Base-by-base conservation (phyloP, 2,113 vertebrate species). In the Paramisgurnus dabryanus region DNA sequence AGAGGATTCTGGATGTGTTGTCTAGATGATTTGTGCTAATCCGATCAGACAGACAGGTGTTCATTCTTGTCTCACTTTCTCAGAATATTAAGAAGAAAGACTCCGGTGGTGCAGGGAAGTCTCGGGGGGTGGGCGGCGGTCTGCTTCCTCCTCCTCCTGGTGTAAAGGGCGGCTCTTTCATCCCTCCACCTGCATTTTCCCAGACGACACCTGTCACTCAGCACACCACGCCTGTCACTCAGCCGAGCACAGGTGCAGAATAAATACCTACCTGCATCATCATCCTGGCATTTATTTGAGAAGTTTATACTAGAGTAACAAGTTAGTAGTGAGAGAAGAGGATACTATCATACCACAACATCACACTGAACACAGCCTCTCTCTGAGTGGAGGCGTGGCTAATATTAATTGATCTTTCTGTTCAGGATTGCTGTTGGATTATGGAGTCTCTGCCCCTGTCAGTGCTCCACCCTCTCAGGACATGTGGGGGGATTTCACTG, bases 31-130 rank as follows among this genome's bases (percentile, higher is more conserved):
- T 7, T n/a, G 27, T 12, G 45, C 4, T 47, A 7, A 18, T 10
- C 1, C 4, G 41, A 7, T 64, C n/a, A 17, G 60, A 55, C 13
- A 17, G 53, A 55, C 53, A 18, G 55, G 55, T 18, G 55, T 58
- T 58, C 2, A 18, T 7, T 4, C 49, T 74, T 61, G 6, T 82
- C 7, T 80, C 1, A 82, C 0, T 57, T 0, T 71, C 8, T 41
- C 85, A 99, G 95, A 98, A 97, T 71, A 92, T 98, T 76, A 97
- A 96, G 91, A 98, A 97, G 87, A 99, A 95, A 68, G 96, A 98
- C 13, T 89, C 84, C 0, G 89, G 85, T 3, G 91, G n/a, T 8
- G 82, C 82, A 2, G 57, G 85, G 71, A 95, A 94, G 66, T 53
- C 92, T 0, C 93, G 94, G 11, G 89, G 90, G 0, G 0, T 71